These are phyloP conservation scores for Chloroceryle inda DNA, from an alignment of 2,797 vertebrate genomes.

Conservation along the genomic window DNA sequence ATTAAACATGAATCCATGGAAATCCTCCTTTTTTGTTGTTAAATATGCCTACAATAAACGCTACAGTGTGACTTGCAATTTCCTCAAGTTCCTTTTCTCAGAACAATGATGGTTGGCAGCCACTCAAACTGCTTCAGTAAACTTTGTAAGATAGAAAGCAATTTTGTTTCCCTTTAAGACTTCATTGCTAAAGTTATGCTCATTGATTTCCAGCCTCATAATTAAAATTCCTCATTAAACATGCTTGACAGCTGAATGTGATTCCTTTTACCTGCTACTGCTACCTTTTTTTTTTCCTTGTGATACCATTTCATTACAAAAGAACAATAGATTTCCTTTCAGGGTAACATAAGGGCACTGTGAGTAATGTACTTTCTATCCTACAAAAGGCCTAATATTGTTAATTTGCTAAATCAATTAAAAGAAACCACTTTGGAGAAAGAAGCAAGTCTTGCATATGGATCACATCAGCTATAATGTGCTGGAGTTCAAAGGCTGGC, in stretches of 20 bases:
- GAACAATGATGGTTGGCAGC: conserved; percentile 79
- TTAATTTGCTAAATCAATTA: conserved; percentile 83
- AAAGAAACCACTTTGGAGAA: conserved; percentile 80
- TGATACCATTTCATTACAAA: conserved; percentile 74
- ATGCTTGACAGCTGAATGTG: conserved; percentile 71
- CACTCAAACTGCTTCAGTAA: conserved; percentile 67
- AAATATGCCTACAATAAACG: conserved; percentile 78
- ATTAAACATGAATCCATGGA: conserved; percentile 80
- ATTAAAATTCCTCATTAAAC: conserved; percentile 80
- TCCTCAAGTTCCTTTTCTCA: conserved; percentile 72
- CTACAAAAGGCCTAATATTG: conserved; percentile 79
- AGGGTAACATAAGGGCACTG: conserved; percentile 65
- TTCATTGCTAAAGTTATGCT: conserved; percentile 67
- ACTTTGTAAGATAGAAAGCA: conserved; percentile 71
- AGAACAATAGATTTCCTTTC: conserved; percentile 81
- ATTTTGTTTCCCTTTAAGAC: conserved; percentile 68
- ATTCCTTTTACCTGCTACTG: conserved; percentile 77
- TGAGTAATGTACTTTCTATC: conserved; percentile 76
- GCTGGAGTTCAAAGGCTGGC: conserved; percentile 80
- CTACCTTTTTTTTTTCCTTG: conserved; percentile 41
- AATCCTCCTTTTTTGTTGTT: conserved; percentile 80
- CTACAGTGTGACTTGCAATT: conserved; percentile 75
- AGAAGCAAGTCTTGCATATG: conserved; percentile 51
- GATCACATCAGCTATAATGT: conserved; percentile 74
- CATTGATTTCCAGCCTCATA: conserved; percentile 73